These are phyloP conservation scores for Rhamnusium bicolor DNA, from an alignment of 2,888 invertebrate genomes.

Conservation along the genomic window DNA sequence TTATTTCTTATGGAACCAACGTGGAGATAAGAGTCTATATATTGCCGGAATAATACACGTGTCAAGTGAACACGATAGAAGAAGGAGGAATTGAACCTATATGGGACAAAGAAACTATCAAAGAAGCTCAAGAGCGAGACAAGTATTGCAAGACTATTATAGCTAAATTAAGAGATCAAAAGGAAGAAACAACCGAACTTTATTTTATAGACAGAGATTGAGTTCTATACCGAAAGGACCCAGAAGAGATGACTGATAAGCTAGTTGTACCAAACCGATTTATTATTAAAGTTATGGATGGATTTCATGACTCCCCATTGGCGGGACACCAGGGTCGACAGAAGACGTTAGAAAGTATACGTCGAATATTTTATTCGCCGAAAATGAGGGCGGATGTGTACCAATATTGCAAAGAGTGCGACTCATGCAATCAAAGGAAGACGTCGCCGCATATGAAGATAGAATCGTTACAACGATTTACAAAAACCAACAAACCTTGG, in stretches of 20 bases:
- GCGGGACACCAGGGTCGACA: conserved; percentile 57
- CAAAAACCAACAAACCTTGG: too few species aligned
- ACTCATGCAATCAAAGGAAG: conserved; percentile 54
- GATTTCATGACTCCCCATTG: conserved; percentile 44
- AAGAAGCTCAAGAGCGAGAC: conserved; percentile 21
- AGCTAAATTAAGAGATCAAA: background rate
- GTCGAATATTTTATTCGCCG: conserved; percentile 54
- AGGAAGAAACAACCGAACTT: background rate
- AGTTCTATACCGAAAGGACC: conserved; percentile 19
- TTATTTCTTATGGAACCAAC: background rate
- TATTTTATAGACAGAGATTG: conserved; percentile 29
- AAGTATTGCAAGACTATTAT: conserved; percentile 2
- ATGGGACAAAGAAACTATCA: conserved; percentile 21
- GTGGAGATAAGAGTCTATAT: background rate
- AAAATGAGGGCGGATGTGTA: conserved; percentile 51
- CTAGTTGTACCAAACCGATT: too few species aligned
- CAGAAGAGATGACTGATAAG: too few species aligned
- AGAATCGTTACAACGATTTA: too few species aligned
- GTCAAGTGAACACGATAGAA: background rate
- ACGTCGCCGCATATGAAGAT: too few species aligned
- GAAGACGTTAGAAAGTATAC: conserved; percentile 52
- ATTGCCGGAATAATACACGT: background rate
- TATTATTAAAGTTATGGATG: too few species aligned
- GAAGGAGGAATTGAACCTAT: conserved; percentile 14
- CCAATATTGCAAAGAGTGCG: conserved; percentile 50